Evolutionary conservation across 1,140 invertebrate species (phyloP), one percentile per base, ranked within the genome.

Genomic region (Zaprionus taronus): DNA sequence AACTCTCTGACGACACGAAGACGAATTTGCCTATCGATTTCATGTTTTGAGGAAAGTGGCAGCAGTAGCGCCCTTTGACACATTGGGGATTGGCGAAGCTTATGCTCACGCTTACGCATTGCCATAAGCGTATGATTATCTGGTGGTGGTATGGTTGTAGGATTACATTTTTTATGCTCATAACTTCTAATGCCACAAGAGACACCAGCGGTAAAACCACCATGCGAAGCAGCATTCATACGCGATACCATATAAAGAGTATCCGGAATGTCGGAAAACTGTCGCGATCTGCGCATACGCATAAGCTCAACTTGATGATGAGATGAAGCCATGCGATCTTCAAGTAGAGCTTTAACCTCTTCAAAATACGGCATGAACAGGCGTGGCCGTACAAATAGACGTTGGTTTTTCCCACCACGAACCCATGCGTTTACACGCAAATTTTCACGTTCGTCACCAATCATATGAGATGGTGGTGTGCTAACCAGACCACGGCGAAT

Each of bases 331-430:
- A 97, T 94, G 84, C 97, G 96, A 92, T 98, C 97, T 91, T 98
- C 97, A 31, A 98, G 94, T 74, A 98, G 93, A 64, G 95, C 94
- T 95, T 98, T 98, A 2, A 97, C 96, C 94, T 99, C 98, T 91
- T 99, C 98, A 81, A 98, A 97, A 93, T 98, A 98, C 15, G 98
- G 98, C 94, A 97, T 96, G 93, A 98, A 99, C 34, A 98, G 94
- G 24, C 98, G 94, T 53, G 98, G 97, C 79, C 97, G 95, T 0
- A 97, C 95, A 93, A 96, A 98, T 28, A 97, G 93, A 51, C 97
- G 97, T 89, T 96, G 96, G 84, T 96, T 96, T 56, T 96, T 96
- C 14, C 95, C 95, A 24, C 95, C 95, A 49, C 96, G 94, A 79
- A 97, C 96, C 98, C 97, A 98, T 28, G 97, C 96, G 87, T 97